Base-by-base conservation (phyloP, 2,888 invertebrate species). In the Apotomis betuletana region DNA sequence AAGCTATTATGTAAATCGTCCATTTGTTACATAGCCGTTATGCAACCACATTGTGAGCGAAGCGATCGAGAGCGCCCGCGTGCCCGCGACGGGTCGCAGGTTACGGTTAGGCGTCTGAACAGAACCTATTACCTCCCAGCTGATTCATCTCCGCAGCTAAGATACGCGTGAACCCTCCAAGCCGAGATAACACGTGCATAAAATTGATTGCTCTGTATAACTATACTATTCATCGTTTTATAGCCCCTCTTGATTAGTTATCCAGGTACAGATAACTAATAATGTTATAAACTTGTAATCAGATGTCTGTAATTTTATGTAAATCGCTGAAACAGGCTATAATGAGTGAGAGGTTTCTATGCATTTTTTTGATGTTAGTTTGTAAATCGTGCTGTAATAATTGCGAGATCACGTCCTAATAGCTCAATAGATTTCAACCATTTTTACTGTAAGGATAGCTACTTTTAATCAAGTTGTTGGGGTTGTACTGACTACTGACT, bases 1-100 rank as follows among this genome's bases (percentile, higher is more conserved):
- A 87, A 85, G 85, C 86, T 88, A 88, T 91, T 91, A 90, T 89
- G 90, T 90, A 90, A 91, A 90, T 88, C 87, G 87, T 82, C 85
- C 89, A 84, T 89, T 89, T 89, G 89, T 87, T 86, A 90, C 89
- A 87, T 85, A 87, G 83, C 82, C 74, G 80, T 91, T 91, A 89
- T 82, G 80, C 87, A 91, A 91, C 81, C 80, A 85, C 83, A 87
- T 86, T 88, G 88, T 87, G 83, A 85, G 80, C 84, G 81, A 80
- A 84, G 87, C 86, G 86, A 86, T 84, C 85, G 87, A 86, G 85
- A 87, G 84, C 83, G 73, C 68, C 27, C 63, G 63, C 69, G 59
- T 64, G 63, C 60, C 69, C 67, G 52, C 62, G 83, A 78, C 80
- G 81, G 90, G 90, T 90, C 90, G 89, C 87, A 90, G 90, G 91